Evolutionary conservation across 2,113 vertebrate genomes (phyloP).

Genomic region (Grallaria varia): DNA sequence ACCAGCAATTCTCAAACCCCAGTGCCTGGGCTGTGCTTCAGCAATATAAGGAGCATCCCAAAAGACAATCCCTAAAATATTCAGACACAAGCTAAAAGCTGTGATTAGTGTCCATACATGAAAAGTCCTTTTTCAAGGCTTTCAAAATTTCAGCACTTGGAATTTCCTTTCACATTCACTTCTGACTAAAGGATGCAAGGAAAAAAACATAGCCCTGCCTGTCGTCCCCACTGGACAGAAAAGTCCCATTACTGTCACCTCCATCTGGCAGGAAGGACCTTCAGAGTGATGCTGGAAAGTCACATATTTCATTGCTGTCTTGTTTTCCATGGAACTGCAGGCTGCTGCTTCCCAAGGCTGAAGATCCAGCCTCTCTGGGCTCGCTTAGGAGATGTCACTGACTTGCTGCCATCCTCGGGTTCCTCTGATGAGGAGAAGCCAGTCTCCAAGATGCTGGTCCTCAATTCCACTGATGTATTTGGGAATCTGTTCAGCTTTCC

Average conservation of each 20-base stretch:
- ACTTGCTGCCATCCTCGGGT: neutral
- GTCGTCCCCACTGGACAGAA: neutral
- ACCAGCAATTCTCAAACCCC: neutral
- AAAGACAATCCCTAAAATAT: neutral
- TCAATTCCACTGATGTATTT: neutral
- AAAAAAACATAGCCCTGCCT: neutral
- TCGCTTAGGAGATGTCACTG: neutral
- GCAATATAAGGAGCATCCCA: neutral
- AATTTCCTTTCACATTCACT: neutral
- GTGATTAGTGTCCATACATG: neutral
- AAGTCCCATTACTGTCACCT: neutral
- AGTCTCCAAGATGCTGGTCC: neutral
- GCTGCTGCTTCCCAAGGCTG: neutral
- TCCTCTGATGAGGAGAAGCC: neutral
- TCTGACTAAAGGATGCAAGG: neutral
- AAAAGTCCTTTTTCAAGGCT: neutral
- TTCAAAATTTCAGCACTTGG: neutral
- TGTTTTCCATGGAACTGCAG: neutral
- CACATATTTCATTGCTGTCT: neutral
- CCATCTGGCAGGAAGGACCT: neutral
- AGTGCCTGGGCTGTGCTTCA: neutral
- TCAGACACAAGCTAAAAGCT: neutral
- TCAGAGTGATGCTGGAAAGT: neutral
- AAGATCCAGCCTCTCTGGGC: neutral
- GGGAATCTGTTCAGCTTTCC: neutral